phyloP scores from a whole-genome alignment of 2,113 vertebrate genomes.

The Axis porcinus region DNA sequence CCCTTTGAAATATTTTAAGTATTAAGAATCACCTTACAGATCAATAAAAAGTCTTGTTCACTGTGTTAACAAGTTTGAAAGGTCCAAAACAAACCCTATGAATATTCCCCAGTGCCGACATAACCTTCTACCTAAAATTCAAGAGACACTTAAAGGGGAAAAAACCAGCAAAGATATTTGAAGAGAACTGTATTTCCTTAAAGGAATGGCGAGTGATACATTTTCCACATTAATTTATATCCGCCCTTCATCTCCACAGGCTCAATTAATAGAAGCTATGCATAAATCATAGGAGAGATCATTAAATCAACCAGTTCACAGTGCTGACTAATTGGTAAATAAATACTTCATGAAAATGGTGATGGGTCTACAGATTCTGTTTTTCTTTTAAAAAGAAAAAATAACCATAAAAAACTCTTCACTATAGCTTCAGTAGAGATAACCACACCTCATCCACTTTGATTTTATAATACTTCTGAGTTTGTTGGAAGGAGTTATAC shows the following conservation, averaged over 20 bases:
- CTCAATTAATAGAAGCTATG: constrained; percentile 79
- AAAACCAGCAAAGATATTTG: constrained; percentile 11
- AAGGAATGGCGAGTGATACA: constrained; percentile 67
- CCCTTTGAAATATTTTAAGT: constrained; percentile 53
- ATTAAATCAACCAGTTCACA: constrained; percentile 79
- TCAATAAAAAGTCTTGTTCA: constrained; percentile 63
- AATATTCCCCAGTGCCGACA: background rate
- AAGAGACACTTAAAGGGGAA: constrained; percentile 8
- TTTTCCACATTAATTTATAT: constrained; percentile 78
- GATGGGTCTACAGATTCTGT: constrained; percentile 65
- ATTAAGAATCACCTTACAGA: constrained; percentile 48
- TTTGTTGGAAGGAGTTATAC: background rate
- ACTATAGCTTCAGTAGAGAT: background rate
- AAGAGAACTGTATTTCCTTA: constrained; percentile 62
- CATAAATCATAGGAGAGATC: constrained; percentile 81
- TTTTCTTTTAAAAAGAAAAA: constrained; percentile 32
- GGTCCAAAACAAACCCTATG: background rate
- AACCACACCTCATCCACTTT: background rate
- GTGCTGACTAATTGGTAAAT: constrained; percentile 81
- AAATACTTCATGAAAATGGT: constrained; percentile 73
- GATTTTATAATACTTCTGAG: background rate
- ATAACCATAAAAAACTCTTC: background rate
- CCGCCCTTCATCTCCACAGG: constrained; percentile 77
- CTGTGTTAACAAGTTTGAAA: constrained; percentile 36
- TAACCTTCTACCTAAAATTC: constrained; percentile 6